These are phyloP conservation scores for Hemaris fuciformis DNA, from an alignment of 2,888 invertebrate species.

Conservation along the genomic window DNA sequence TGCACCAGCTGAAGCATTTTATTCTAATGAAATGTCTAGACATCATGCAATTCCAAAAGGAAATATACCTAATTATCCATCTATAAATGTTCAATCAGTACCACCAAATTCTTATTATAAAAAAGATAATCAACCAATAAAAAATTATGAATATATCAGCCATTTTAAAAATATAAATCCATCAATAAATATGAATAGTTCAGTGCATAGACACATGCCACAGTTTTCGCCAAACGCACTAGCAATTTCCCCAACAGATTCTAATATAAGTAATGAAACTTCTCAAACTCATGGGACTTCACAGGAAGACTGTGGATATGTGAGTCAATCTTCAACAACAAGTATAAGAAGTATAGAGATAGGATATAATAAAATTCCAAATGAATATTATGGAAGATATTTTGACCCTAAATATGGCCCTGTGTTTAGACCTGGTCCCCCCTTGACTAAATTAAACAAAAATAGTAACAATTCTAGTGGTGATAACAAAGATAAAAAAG, in stretches of 20 bases:
- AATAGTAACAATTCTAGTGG: conserved; percentile 23
- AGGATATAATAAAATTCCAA: conserved; percentile 47
- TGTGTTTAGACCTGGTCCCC: conserved; percentile 38
- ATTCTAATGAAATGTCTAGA: conserved; percentile 59
- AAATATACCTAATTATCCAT: conserved; percentile 55
- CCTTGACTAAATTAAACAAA: conserved; percentile 40
- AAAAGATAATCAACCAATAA: conserved; percentile 55
- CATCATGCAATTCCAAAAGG: conserved; percentile 55
- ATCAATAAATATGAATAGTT: conserved; percentile 47
- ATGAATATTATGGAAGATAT: conserved; percentile 56
- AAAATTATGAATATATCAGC: conserved; percentile 60
- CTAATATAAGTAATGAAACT: conserved; percentile 68
- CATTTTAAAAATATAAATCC: conserved; percentile 61
- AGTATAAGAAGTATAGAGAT: conserved; percentile 71
- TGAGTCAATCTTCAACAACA: conserved; percentile 70
- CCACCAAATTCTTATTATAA: conserved; percentile 59
- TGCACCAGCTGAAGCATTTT: conserved; percentile 51
- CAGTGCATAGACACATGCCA: conserved; percentile 56
- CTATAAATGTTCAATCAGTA: conserved; percentile 53
- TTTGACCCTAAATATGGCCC: conserved; percentile 55
- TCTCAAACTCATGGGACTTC: conserved; percentile 51
- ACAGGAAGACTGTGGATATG: conserved; percentile 77
- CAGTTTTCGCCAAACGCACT: conserved; percentile 69
- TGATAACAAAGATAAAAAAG: conserved; percentile 53
- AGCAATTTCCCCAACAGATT: conserved; percentile 74